phyloP scores from a whole-genome alignment of 2,797 vertebrate genomes.

The Coreius guichenoti region DNA sequence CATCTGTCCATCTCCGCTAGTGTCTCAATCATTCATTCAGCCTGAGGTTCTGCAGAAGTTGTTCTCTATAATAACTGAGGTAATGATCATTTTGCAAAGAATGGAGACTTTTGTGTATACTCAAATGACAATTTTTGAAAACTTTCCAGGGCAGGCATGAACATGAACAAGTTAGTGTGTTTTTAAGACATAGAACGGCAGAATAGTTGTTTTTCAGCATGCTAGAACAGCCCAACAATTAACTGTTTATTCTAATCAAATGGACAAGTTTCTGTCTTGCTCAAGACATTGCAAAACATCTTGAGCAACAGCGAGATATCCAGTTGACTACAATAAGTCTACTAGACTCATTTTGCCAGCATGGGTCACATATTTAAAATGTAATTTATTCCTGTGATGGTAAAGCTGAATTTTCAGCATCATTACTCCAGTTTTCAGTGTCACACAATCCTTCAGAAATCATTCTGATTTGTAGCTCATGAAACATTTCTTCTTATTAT shows the following conservation, averaged over 20 bases:
- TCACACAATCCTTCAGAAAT: background rate
- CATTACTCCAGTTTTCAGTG: background rate
- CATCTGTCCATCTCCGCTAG: conserved; percentile 31
- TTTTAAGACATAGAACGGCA: background rate
- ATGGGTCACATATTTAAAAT: background rate
- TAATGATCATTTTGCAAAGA: conserved; percentile 44
- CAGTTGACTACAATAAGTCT: background rate
- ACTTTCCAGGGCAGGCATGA: conserved; percentile 14
- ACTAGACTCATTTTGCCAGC: background rate
- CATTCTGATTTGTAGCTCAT: background rate
- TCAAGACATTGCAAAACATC: background rate
- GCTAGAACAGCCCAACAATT: background rate
- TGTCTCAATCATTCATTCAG: conserved; percentile 15
- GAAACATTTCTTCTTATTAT: background rate
- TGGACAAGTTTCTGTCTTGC: background rate
- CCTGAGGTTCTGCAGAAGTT: conserved; percentile 2
- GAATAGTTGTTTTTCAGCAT: background rate
- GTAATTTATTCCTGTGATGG: background rate
- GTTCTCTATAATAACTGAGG: conserved; percentile 35
- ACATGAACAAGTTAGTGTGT: conserved; percentile 2
- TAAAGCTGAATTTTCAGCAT: background rate
- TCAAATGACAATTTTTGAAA: background rate
- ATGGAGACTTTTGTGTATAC: conserved; percentile 23
- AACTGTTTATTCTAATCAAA: background rate
- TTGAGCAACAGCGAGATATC: background rate